Evolutionary conservation across 2,113 vertebrate genomes (phyloP), one percentile per base, ranked within the genome.

Genomic region (Chaetodon auriga): DNA sequence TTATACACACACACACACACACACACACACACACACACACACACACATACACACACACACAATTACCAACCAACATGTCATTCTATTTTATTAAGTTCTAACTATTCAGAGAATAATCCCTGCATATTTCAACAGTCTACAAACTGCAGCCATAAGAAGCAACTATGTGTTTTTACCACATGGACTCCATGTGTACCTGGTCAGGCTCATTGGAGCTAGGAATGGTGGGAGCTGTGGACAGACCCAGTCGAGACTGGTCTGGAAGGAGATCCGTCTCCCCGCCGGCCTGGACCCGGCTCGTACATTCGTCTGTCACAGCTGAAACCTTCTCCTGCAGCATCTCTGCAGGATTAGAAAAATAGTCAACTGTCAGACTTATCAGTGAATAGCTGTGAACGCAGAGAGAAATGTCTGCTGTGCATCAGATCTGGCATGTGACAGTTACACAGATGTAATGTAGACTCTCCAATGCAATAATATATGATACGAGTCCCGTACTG

Each of bases 241-340:
- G 95, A 19, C 93, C 95, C 87, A 96, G 94, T 79, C 89, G 95
- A 36, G 97, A 93, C 83, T 94, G 95, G 64, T 95, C 92, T n/a
- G 95, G 91, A 41, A 91, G 90, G 78, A 94, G 93, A 80, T 98
- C 97, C 7, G 94, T 91, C 83, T 95, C 96, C 86, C 90, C 94
- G 16, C 93, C 80, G 30, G 93, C 90, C 84, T 95, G 96, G 91
- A 93, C 94, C 88, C 91, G 95, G 91, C 95, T 95, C 95, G 96
- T 95, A 91, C 95, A 95, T 90, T 97, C 97, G 90, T 98, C 97
- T 75, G 95, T 96, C 94, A 97, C 97, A 88, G 96, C 95, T 93
- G 97, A 96, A 92, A 95, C 95, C 93, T 98, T 99, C 90, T 99
- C 98, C 95, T 99, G 98, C 93, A 99, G 97, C 98, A 99, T 99